Evolutionary conservation across 2,888 invertebrate species (phyloP), one percentile per base, ranked within the genome.

Genomic region (Steinernema hermaphroditum): DNA sequence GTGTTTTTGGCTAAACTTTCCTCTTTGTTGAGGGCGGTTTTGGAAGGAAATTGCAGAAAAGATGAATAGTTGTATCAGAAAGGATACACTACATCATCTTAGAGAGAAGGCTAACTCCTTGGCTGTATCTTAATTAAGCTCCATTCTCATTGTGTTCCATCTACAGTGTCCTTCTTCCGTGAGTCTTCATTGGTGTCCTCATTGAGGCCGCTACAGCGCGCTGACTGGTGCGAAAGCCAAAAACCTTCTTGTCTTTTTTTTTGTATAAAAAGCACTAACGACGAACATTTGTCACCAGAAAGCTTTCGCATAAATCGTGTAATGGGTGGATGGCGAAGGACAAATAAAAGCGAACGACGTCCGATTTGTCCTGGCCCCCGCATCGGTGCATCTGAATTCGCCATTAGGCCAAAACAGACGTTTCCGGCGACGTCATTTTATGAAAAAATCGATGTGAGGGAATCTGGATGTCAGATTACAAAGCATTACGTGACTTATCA

Each of bases 321-420:
- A 41, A 41, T 41, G 43, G 43, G 14, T 41, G 43, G 14, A 41
- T 41, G 43, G 14, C 43, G n/a, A 46, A 19, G 16, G 16, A 16
- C 46, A 16, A 46, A 46, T 46, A 46, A 46, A 46, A 4, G 46
- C 46, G 16, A 46, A 46, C 22, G 46, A 46, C 46, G 14, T 9
- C 43, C 43, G 54, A 34, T 32, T 62, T 62, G 4, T 62, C 29
- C 16, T 32, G 12, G 62, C 16, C 62, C 27, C 14, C 54, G 54
- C 54, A 27, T 54, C 54, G 54, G 54, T 54, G 54, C 19, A 22
- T 54, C 22, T 54, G 54, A 54, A 54, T 54, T 54, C 19, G 54
- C 54, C 27, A 24, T 54, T 54, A 54, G 54, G 54, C 24, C 19
- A 54, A 54, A 54, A 54, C 54, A 54, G 54, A 27, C 46, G 46